Evolutionary conservation across 2,797 vertebrate genomes (phyloP).

Genomic region (Hippocampus kuda): DNA sequence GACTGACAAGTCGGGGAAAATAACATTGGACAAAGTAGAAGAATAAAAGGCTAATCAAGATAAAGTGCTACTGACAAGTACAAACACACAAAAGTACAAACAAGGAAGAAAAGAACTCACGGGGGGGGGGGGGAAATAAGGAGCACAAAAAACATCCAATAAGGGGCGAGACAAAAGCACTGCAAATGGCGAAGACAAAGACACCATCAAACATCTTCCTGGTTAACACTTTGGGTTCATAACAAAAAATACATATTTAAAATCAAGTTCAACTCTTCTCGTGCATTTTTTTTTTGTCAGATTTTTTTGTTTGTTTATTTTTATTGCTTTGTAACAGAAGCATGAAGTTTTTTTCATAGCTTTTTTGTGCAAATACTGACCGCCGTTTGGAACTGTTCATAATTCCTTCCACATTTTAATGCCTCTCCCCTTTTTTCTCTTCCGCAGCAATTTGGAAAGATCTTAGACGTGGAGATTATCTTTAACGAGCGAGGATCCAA

Average conservation of each 20-base stretch:
- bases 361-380: conserved; percentile 12
- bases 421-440: conserved; percentile 54
- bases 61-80: not conserved
- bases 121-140: no score
- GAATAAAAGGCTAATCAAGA: no score
- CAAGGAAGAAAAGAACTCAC: not conserved
- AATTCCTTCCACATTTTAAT: not conserved
- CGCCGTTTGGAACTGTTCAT: conserved; percentile 3
- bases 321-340: not conserved
- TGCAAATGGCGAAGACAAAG: no score
- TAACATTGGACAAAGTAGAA: no score
- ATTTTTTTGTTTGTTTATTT: not conserved
- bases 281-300: not conserved
- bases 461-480: conserved; percentile 98
- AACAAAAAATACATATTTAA: no score
- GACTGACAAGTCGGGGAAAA: no score
- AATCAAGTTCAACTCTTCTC: not conserved
- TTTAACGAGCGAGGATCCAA: conserved; percentile 99
- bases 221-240: no score
- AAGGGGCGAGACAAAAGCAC: no score
- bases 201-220: no score
- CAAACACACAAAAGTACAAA: not conserved
- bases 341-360: no score
- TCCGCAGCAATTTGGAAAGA: conserved; percentile 97
- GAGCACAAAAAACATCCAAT: not conserved